phyloP scores from a whole-genome alignment of 2,888 invertebrate species.

The Xylocampa areola region DNA sequence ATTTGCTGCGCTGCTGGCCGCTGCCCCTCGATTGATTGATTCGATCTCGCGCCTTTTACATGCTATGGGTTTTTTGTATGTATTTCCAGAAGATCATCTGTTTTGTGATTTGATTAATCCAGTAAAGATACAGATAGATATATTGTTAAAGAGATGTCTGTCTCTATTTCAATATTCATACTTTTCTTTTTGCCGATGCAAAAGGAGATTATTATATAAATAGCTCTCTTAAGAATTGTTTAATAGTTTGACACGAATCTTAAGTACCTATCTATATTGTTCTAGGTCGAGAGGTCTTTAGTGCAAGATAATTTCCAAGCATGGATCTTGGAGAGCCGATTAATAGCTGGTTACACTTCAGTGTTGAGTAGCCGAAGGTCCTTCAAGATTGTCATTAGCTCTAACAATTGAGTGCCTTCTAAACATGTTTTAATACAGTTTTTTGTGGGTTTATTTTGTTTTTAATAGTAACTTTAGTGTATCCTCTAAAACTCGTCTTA shows the following conservation, averaged over 20 bases:
- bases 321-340: conserved; percentile 22
- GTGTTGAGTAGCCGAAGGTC: conserved; percentile 25
- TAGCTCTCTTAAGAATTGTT: background rate
- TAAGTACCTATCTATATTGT: conserved; percentile 3
- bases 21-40: conserved; percentile 41
- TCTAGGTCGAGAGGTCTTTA: conserved; percentile 18
- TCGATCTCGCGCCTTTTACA: conserved; percentile 30
- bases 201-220: background rate
- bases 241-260: conserved; percentile 2
- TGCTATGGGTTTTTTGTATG: conserved; percentile 17
- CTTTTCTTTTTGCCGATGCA: background rate
- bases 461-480: no score
- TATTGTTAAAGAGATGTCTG: no score
- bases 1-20: conserved; percentile 46
- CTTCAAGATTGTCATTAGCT: conserved; percentile 17
- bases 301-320: conserved; percentile 22
- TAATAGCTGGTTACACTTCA: conserved; percentile 28
- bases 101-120: conserved; percentile 25
- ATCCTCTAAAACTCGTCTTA: no score
- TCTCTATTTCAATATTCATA: no score
- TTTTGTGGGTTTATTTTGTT: no score
- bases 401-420: background rate
- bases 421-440: background rate
- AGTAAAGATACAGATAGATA: conserved; percentile 1
- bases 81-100: conserved; percentile 25